Evolutionary conservation across 2,888 invertebrate genomes (phyloP).

Genomic region (Oegoconia quadripuncta): DNA sequence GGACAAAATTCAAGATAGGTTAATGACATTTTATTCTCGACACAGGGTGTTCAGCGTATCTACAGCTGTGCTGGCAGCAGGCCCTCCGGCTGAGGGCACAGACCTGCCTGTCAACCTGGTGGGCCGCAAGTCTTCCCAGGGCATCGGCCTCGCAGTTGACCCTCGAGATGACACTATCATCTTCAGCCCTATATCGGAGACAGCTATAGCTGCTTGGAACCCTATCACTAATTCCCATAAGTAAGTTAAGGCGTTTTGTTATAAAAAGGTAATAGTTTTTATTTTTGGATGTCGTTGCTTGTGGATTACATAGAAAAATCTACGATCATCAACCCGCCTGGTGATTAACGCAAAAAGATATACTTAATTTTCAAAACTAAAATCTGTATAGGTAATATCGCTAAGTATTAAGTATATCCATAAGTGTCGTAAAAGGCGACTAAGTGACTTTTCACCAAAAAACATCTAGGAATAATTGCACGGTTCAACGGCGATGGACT

Average conservation of each 20-base stretch:
- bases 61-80: conserved; percentile 84
- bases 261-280: neutral
- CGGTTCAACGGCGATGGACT: no score
- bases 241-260: conserved; percentile 65
- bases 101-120: conserved; percentile 87
- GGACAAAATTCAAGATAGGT: no score
- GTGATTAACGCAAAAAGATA: no score
- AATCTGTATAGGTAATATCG: no score
- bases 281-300: neutral
- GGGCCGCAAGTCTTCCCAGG: conserved; percentile 91
- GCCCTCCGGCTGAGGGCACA: conserved; percentile 84
- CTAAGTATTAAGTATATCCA: no score
- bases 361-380: no score
- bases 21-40: no score
- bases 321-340: no score
- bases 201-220: conserved; percentile 89
- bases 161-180: conserved; percentile 85
- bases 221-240: conserved; percentile 85
- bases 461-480: no score
- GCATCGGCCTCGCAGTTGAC: conserved; percentile 85
- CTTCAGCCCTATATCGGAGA: conserved; percentile 89
- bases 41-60: conserved; percentile 87
- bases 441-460: no score
- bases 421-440: no score
- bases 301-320: no score